Conservation (phyloP, 92 coral and sea anemone genomes). For the Desmophyllum pertusum region DNA sequence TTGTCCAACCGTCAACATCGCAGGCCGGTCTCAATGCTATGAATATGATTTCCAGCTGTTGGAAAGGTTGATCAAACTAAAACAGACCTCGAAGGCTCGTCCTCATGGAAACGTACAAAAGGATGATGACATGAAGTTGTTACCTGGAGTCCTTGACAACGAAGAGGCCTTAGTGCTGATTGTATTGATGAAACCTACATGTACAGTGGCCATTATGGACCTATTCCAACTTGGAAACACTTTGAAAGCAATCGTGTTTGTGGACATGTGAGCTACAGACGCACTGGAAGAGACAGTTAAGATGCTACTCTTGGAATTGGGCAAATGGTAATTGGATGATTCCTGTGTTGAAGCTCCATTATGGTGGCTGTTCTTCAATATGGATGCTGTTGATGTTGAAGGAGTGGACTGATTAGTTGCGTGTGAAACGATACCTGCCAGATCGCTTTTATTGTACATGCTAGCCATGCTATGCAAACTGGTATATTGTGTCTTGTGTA, state of each 20-base stretch:
- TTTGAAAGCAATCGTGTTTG: background rate
- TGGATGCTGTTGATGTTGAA: background rate
- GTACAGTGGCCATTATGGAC: background rate
- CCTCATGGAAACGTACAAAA: too few species aligned
- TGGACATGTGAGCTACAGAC: background rate
- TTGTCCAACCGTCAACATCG: background rate
- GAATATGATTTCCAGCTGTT: background rate
- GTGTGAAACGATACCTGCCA: background rate
- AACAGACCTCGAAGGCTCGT: too few species aligned
- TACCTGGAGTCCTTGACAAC: slow-evolving; percentile 2
- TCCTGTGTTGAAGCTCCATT: background rate
- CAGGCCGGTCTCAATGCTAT: too few species aligned
- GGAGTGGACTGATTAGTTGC: background rate
- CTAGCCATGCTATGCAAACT: background rate
- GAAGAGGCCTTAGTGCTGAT: background rate
- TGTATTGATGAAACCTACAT: background rate
- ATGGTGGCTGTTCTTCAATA: background rate
- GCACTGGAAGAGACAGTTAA: background rate
- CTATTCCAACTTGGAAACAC: background rate
- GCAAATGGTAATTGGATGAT: background rate
- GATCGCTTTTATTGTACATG: background rate
- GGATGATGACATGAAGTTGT: too few species aligned
- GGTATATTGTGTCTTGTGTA: background rate
- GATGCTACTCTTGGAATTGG: background rate
- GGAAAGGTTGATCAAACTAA: too few species aligned